phyloP scores from a whole-genome alignment of 2,888 invertebrate species.

The Megastigmus dorsalis region DNA sequence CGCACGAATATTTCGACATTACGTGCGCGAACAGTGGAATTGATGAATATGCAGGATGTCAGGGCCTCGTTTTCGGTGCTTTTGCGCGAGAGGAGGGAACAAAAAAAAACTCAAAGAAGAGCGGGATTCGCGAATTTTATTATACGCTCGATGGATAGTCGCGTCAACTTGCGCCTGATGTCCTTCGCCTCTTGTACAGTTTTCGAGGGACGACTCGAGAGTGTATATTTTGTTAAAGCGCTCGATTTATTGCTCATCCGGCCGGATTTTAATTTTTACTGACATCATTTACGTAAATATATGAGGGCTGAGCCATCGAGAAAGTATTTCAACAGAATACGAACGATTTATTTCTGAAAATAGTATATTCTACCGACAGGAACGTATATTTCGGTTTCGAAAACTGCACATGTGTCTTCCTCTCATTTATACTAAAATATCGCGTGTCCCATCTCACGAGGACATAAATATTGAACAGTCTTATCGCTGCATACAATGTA shows the following conservation, averaged over 20 bases:
- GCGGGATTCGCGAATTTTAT: no score
- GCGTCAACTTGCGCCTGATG: no score
- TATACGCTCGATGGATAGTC: no score
- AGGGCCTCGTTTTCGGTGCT: no score
- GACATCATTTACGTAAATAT: no score
- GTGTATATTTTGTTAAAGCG: neutral
- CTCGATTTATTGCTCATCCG: constrained; percentile 11
- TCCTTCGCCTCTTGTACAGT: no score
- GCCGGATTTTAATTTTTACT: constrained; percentile 7
- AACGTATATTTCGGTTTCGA: neutral
- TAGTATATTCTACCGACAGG: neutral
- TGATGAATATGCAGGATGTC: constrained; percentile 9
- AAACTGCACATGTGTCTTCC: no score
- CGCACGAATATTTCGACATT: constrained; percentile 10
- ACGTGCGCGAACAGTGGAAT: constrained; percentile 3
- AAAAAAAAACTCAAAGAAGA: no score
- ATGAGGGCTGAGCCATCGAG: neutral
- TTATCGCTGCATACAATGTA: neutral
- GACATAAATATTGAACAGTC: neutral
- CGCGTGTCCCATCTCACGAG: no score
- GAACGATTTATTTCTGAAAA: neutral
- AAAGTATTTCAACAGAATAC: neutral
- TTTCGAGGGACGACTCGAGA: neutral
- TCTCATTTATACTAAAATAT: no score
- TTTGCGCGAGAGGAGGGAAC: no score